A percentile compares a stretch with the other conserved stretches of the same genome.
phyloP scores from a whole-genome alignment of 23 tunicate species.

The Oikopleura dioica region DNA sequence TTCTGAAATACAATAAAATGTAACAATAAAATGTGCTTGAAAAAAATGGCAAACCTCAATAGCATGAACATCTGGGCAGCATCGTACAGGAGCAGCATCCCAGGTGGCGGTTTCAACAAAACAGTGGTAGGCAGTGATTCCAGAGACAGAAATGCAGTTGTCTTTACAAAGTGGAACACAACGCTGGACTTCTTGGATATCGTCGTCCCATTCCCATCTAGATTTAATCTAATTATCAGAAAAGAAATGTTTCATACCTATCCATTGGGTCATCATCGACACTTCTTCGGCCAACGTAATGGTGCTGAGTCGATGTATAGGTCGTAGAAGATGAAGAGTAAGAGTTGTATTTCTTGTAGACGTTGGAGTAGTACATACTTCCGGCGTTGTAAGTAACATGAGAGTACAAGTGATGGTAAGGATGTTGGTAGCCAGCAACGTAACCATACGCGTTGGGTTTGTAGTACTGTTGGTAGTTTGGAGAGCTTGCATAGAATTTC shows the following conservation, averaged over 20 bases:
- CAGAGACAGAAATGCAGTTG: background rate
- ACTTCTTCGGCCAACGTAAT: background rate
- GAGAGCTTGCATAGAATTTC: too few species aligned
- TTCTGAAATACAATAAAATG: background rate
- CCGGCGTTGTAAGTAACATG: background rate
- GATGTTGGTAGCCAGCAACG: background rate
- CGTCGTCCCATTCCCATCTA: background rate
- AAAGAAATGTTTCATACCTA: too few species aligned
- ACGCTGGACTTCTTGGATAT: background rate
- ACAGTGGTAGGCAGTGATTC: background rate
- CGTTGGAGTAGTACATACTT: background rate
- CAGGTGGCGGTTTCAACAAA: slow-evolving; percentile 13
- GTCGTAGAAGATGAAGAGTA: too few species aligned
- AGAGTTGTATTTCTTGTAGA: too few species aligned
- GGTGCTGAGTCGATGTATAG: too few species aligned
- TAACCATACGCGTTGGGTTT: background rate
- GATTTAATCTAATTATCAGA: too few species aligned
- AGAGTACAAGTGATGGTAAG: background rate
- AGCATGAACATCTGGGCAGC: background rate
- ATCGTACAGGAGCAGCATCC: background rate
- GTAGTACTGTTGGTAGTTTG: too few species aligned
- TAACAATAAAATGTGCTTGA: background rate
- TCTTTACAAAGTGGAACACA: background rate
- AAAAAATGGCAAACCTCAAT: background rate
- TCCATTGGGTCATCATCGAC: background rate